Evolutionary conservation across 2,113 vertebrate species (phyloP), one percentile per base, ranked within the genome.

Genomic region (Ascaphus truei): DNA sequence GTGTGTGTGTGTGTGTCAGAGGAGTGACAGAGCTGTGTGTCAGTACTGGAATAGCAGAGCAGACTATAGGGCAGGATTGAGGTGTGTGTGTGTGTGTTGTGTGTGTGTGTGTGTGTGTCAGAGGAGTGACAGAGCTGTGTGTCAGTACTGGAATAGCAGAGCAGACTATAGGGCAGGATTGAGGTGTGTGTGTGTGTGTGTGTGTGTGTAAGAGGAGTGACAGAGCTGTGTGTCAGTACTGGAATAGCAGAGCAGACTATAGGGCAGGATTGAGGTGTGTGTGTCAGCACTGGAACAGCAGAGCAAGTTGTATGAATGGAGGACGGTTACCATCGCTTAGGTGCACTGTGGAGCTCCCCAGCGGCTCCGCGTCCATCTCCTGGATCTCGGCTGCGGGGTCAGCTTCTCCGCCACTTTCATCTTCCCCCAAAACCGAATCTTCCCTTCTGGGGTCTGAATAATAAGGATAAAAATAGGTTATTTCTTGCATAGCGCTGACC

Each of bases 391-490:
- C 1, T 89, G 91, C 27, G 88, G 84, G 11, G 92, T 75, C 53
- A 95, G 85, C 79, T 98, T 99, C 10, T 98, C 95, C 0, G 89
- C 90, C 1, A 94, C 89, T 78, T 90, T 98, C 6, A 86, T 83
- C 78, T 98, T 99, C 12, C 80, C 88, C 97, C 97, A 99, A 83
- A 99, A 99, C 26, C 86, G 92, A 90, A 96, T 98, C 85, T 89
- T 98, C 36, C 90, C 86, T 81, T 93, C 66, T 92, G 87, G 72
- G 90, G 86, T 84, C 96, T 98, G 79, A 5, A 77, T 71, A 71
- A n/a, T 68, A 71, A 20, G 20, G 0, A 3, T 29, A 23, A 50
- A 69, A 66, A 75, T n/a, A n/a, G n/a, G n/a, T n/a, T n/a, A n/a
- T n/a, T n/a, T n/a, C n/a, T n/a, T n/a, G n/a, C n/a, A n/a, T n/a